Percentiles rank a stretch among this genome's conserved stretches.
phyloP scores from a whole-genome alignment of 2,797 vertebrate species.

The Fistularia commersonii region DNA sequence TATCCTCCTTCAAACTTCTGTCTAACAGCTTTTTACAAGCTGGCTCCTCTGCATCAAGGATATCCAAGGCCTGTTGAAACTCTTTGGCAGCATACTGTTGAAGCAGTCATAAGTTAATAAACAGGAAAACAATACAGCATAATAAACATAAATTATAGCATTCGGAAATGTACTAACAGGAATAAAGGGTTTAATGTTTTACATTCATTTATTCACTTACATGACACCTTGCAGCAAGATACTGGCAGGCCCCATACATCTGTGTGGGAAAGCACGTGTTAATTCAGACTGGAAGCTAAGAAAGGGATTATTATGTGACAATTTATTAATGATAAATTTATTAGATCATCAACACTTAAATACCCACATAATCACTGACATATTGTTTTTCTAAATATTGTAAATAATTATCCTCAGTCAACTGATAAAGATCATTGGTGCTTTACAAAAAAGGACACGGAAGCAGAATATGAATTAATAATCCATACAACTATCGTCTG shows the following conservation, averaged over 20 bases:
- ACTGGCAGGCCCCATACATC: slow-evolving; percentile 94
- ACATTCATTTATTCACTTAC: slow-evolving; percentile 77
- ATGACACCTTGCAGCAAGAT: slow-evolving; percentile 96
- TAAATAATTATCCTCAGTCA: no score
- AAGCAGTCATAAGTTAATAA: background rate
- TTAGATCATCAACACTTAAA: no score
- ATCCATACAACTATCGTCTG: no score
- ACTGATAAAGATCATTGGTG: no score
- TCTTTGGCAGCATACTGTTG: slow-evolving; percentile 95
- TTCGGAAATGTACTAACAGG: background rate
- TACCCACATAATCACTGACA: no score
- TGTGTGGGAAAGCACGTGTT: slow-evolving; percentile 53
- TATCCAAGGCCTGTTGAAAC: slow-evolving; percentile 96
- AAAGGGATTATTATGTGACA: background rate
- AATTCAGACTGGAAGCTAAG: slow-evolving; percentile 5
- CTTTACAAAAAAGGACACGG: no score
- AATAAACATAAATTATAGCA: background rate
- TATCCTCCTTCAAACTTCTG: slow-evolving; percentile 85
- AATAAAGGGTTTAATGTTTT: background rate
- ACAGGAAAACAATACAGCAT: background rate
- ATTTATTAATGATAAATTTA: background rate
- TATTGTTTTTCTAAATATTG: no score
- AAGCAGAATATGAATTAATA: no score
- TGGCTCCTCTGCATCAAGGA: slow-evolving; percentile 93
- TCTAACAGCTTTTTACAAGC: slow-evolving; percentile 89